A percentile compares a stretch with the other conserved stretches of the same genome.
Conservation (phyloP, 2,888 invertebrate species). For the Oscheius sp. region DNA sequence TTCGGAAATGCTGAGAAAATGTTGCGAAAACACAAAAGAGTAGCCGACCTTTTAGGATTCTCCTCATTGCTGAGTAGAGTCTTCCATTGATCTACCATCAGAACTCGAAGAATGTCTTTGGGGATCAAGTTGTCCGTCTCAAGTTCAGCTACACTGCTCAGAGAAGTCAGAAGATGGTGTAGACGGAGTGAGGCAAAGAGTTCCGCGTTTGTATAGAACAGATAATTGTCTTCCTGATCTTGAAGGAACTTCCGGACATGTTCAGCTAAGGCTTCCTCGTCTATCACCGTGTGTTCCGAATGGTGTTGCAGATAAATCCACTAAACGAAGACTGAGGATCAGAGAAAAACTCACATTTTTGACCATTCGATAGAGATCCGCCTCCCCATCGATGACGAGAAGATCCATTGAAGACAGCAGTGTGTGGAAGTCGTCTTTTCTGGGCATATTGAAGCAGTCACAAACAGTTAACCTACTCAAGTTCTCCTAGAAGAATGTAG, state of each 20-base stretch:
- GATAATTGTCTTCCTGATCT: neutral
- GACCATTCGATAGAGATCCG: slow-evolving; percentile 60
- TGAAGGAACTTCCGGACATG: slow-evolving; percentile 11
- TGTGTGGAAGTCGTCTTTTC: slow-evolving; percentile 40
- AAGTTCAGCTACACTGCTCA: slow-evolving; percentile 37
- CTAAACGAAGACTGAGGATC: slow-evolving; percentile 16
- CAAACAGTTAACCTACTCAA: slow-evolving; percentile 39
- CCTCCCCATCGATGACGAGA: slow-evolving; percentile 62
- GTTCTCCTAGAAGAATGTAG: slow-evolving; percentile 40
- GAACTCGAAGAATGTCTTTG: slow-evolving; percentile 38
- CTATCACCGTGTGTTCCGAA: slow-evolving; percentile 7
- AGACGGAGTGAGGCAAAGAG: slow-evolving; percentile 48
- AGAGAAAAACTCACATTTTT: slow-evolving; percentile 47
- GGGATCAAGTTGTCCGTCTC: slow-evolving; percentile 45
- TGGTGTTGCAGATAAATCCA: slow-evolving; percentile 46
- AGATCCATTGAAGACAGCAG: slow-evolving; percentile 56
- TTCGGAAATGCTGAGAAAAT: slow-evolving; percentile 39
- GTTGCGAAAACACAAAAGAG: neutral
- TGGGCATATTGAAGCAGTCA: slow-evolving; percentile 32
- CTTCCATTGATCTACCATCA: slow-evolving; percentile 56
- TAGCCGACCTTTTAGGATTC: slow-evolving; percentile 31
- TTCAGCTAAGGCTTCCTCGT: neutral
- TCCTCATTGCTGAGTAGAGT: slow-evolving; percentile 56
- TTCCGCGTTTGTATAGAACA: slow-evolving; percentile 42
- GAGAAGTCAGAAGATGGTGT: slow-evolving; percentile 40